Evolutionary conservation across 2,797 vertebrate species (phyloP).

Genomic region (Hoplostethus mediterraneus): DNA sequence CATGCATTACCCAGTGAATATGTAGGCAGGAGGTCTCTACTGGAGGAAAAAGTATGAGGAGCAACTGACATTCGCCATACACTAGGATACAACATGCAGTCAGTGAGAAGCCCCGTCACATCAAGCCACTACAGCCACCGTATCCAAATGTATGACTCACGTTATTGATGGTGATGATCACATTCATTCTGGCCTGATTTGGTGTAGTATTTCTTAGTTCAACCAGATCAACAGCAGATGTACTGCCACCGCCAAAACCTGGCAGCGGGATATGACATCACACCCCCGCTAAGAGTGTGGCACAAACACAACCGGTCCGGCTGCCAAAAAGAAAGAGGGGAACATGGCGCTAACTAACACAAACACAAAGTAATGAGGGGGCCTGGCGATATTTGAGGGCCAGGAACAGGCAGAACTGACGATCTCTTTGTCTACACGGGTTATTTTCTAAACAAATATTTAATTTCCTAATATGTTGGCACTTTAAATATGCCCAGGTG

Average conservation of each 20-base stretch:
- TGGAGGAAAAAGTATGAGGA: not conserved
- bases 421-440: slow-evolving; percentile 36
- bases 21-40: not conserved
- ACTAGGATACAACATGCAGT: not conserved
- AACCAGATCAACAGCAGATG: slow-evolving; percentile 75
- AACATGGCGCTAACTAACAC: slow-evolving; percentile 56
- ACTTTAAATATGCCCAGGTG: slow-evolving; percentile 23
- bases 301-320: slow-evolving; percentile 71
- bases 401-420: slow-evolving; percentile 29
- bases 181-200: slow-evolving; percentile 51
- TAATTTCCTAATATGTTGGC: slow-evolving; percentile 40
- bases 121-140: not conserved
- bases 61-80: not conserved
- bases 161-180: slow-evolving; percentile 27
- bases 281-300: slow-evolving; percentile 81
- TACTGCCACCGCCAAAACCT: slow-evolving; percentile 62
- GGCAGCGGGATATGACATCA: slow-evolving; percentile 79
- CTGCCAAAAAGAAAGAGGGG: slow-evolving; percentile 65
- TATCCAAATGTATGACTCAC: slow-evolving; percentile 4
- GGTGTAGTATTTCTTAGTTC: slow-evolving; percentile 35
- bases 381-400: slow-evolving; percentile 33
- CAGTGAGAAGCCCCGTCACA: not conserved
- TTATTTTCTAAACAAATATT: slow-evolving; percentile 40
- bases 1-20: slow-evolving; percentile 3
- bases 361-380: slow-evolving; percentile 57